phyloP scores from a whole-genome alignment of 2,113 vertebrate genomes.

The Planiliza haematocheilus region DNA sequence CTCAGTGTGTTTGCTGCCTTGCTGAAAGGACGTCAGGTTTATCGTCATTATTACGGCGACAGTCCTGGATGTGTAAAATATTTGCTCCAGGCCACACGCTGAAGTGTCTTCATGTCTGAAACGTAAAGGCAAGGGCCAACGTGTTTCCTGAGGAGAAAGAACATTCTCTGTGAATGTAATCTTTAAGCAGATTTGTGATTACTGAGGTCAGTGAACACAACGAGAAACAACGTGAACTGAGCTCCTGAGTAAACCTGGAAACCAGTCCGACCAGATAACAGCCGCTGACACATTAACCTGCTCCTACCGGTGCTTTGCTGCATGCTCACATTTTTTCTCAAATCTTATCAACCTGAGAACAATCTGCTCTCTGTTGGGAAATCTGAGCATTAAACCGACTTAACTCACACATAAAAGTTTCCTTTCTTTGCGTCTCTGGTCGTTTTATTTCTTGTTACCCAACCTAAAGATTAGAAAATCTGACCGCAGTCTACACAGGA shows the following conservation, averaged over 20 bases:
- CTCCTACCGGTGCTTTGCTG: too few species aligned
- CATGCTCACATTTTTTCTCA: not conserved
- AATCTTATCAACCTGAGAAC: constrained; percentile 60
- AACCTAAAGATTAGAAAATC: too few species aligned
- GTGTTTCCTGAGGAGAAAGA: not conserved
- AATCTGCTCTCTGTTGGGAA: constrained; percentile 59
- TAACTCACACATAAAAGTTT: constrained; percentile 38
- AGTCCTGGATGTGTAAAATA: too few species aligned
- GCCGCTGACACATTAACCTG: constrained; percentile 67
- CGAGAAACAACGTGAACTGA: not conserved
- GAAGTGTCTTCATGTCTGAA: too few species aligned
- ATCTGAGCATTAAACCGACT: constrained; percentile 43
- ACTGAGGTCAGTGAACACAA: not conserved
- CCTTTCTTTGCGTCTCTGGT: not conserved
- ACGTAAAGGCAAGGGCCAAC: too few species aligned
- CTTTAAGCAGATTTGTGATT: constrained; percentile 28
- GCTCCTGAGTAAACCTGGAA: constrained; percentile 5
- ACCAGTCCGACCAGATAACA: constrained; percentile 61
- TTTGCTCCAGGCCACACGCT: too few species aligned
- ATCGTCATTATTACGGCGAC: too few species aligned
- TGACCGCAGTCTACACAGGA: too few species aligned
- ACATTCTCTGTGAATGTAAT: too few species aligned
- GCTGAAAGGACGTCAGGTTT: too few species aligned
- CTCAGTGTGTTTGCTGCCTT: too few species aligned
- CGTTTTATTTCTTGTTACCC: too few species aligned